phyloP scores from a whole-genome alignment of 1,140 invertebrate genomes.

The Drosophila mayri region DNA sequence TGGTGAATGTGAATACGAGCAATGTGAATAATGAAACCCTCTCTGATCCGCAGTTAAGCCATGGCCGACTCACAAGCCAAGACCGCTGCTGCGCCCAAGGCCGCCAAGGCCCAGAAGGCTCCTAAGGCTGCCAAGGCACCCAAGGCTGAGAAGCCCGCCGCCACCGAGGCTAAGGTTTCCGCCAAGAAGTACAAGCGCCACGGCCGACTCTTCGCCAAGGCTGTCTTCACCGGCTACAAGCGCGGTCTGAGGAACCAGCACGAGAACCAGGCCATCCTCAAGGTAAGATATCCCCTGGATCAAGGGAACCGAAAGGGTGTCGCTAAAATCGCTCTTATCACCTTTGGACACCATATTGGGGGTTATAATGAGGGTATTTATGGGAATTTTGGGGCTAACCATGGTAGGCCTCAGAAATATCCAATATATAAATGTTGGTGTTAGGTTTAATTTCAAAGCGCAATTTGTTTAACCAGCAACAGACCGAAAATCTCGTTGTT shows the following conservation, averaged over 20 bases:
- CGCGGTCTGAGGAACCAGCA: conserved; percentile 98
- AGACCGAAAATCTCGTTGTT: background rate
- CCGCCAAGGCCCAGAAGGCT: conserved; percentile 86
- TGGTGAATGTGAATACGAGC: conserved; percentile 10
- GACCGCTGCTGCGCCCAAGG: conserved; percentile 72
- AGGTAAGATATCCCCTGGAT: conserved; percentile 86
- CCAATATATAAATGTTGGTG: background rate
- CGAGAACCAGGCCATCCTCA: conserved; percentile 98
- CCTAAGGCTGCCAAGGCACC: conserved; percentile 87
- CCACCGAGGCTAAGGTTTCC: conserved; percentile 85
- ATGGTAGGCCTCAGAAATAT: background rate
- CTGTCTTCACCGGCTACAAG: conserved; percentile 99
- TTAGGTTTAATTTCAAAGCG: background rate
- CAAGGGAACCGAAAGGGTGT: background rate
- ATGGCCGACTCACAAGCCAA: conserved; percentile 85
- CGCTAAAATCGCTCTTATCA: background rate
- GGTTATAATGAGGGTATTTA: background rate
- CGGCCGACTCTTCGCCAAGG: conserved; percentile 97
- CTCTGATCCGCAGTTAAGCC: conserved; percentile 55
- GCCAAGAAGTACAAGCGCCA: conserved; percentile 88
- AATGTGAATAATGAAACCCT: conserved; percentile 2
- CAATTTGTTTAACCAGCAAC: background rate
- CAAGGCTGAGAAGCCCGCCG: conserved; percentile 86
- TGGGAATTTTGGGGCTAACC: background rate
- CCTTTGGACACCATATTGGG: background rate